phyloP scores from a whole-genome alignment of 2,888 invertebrate species.

The Achlya flavicornis region DNA sequence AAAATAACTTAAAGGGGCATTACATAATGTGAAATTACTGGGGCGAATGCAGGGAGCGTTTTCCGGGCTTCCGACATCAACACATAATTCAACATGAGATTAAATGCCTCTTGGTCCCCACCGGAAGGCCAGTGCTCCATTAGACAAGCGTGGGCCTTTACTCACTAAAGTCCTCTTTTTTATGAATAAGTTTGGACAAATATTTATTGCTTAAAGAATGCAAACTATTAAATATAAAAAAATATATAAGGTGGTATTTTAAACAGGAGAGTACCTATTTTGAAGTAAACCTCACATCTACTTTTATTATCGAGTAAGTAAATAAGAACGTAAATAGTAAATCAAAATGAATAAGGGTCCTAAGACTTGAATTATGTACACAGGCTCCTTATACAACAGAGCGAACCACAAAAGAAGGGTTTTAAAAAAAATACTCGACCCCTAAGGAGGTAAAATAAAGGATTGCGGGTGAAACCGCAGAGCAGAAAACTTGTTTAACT shows the following conservation, averaged over 20 bases:
- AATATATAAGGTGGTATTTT: no score
- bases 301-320: background rate
- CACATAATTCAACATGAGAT: slow-evolving; percentile 80
- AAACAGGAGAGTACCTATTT: no score
- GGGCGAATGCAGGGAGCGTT: slow-evolving; percentile 67
- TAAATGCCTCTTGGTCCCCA: slow-evolving; percentile 77
- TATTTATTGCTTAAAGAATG: slow-evolving; percentile 16
- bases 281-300: no score
- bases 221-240: no score
- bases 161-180: slow-evolving; percentile 46
- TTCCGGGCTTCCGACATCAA: slow-evolving; percentile 74
- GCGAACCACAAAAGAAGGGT: no score
- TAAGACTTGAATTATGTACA: background rate
- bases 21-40: slow-evolving; percentile 72
- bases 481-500: slow-evolving; percentile 12
- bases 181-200: slow-evolving; percentile 48
- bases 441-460: no score
- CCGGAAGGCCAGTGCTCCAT: slow-evolving; percentile 73
- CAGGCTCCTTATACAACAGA: no score
- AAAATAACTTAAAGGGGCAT: slow-evolving; percentile 37
- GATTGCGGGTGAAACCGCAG: no score
- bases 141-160: slow-evolving; percentile 62
- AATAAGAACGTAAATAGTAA: slow-evolving; percentile 18
- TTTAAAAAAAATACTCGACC: no score
- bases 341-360: slow-evolving; percentile 16